Conservation (phyloP, 1,140 invertebrate species). For the Cydia splendana region DNA sequence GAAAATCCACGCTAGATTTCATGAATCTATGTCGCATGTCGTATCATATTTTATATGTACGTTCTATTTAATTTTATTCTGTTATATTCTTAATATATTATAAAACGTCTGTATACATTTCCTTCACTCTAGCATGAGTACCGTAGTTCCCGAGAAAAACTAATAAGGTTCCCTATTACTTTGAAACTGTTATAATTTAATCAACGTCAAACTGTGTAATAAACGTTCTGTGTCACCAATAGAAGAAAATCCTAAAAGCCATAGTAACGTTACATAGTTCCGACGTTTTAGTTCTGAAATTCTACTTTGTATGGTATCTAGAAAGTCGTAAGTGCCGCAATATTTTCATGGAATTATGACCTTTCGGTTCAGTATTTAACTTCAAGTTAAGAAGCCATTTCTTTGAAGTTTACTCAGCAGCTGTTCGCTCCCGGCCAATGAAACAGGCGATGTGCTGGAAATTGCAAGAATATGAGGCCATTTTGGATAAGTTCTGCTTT, state of each 20-base stretch:
- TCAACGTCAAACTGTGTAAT: conserved; percentile 19
- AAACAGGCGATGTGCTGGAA: background rate
- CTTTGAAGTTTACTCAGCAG: conserved; percentile 12
- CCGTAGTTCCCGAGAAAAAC: conserved; percentile 9
- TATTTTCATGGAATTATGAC: background rate
- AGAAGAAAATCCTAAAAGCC: background rate
- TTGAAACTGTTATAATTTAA: conserved; percentile 6
- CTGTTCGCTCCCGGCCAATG: background rate
- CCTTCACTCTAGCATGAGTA: background rate
- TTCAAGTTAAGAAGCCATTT: conserved; percentile 3
- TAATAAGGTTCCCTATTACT: conserved; percentile 11
- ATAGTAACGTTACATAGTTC: background rate
- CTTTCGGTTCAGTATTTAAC: background rate
- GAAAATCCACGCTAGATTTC: no score
- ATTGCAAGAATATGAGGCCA: background rate
- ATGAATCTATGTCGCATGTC: no score
- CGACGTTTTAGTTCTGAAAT: background rate
- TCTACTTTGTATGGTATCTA: background rate
- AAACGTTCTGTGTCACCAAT: background rate
- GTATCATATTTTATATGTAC: no score
- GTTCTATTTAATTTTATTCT: no score
- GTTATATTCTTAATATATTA: no score
- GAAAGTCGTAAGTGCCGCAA: background rate
- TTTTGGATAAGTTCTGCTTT: conserved; percentile 3
- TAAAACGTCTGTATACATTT: no score